phyloP scores from a whole-genome alignment of 2,113 vertebrate genomes.

The Semnopithecus entellus region DNA sequence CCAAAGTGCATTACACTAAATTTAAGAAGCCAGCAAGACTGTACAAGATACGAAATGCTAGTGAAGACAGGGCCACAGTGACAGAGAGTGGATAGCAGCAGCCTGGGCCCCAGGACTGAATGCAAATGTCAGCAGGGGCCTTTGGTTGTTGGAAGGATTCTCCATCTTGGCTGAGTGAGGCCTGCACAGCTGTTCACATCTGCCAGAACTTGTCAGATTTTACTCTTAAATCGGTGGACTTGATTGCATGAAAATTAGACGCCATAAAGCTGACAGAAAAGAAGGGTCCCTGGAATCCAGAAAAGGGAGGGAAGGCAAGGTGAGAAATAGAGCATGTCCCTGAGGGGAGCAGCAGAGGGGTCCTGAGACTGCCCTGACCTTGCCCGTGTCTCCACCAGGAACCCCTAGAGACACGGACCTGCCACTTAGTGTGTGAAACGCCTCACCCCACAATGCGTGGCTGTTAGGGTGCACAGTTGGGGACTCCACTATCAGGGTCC shows the following conservation, averaged over 20 bases:
- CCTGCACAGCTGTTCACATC: not conserved
- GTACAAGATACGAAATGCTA: too few relatives aligned
- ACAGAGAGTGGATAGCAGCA: accelerated
- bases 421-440: not conserved
- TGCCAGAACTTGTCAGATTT: not conserved
- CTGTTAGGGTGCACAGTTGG: not conserved
- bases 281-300: not conserved
- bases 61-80: not conserved
- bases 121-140: too few relatives aligned
- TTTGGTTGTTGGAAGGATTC: not conserved
- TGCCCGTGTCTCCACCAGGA: not conserved
- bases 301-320: too few relatives aligned
- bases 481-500: not conserved
- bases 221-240: not conserved
- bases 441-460: not conserved
- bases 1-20: too few relatives aligned
- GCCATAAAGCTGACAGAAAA: not conserved
- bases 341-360: not conserved
- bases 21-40: not conserved
- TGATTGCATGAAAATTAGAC: not conserved
- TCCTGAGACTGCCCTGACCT: not conserved
- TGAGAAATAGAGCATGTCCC: not conserved
- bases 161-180: too few relatives aligned
- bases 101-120: not conserved
- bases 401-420: not conserved